Base-by-base conservation (phyloP, 1,140 invertebrate species). In the Caenorhabditis tropicalis region DNA sequence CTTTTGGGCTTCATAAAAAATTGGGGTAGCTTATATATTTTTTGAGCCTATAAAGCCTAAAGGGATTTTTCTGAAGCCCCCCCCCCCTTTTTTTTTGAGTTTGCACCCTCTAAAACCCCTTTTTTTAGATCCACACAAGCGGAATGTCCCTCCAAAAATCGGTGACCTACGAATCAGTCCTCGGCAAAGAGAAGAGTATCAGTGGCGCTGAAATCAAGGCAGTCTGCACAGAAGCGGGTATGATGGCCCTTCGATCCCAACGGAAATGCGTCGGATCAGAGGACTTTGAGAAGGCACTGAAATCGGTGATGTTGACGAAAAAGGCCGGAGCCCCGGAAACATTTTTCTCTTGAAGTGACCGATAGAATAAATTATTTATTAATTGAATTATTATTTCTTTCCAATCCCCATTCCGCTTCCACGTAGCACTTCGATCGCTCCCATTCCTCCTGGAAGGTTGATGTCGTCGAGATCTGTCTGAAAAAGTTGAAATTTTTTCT, bases 161-260 rank as follows among this genome's bases (percentile, higher is more conserved):
- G 43, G 87, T 91, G n/a, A 86, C 89, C 19, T 88, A 90, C 31
- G 88, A 88, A 2, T 48, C 74, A 4, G 29, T 91, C 10, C 70
- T 90, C 6, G 24, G 51, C 27, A 86, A 87, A 21, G 88, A 90
- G 56, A 81, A 85, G 16, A 87, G 83, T 6, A 79, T 88, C 29
- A 87, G 87, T n/a, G 89, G 89, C n/a, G 89, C 89, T 31, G 87
- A 89, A 48, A 85, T 88, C 56, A 85, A 85, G 65, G 88, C 88
- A 15, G 48, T 81, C 4, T 88, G 87, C 53, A 88, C 88, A 0
- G 88, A 88, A 74, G 88, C 88, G 33, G 88, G 88, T 15, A 87
- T 88, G 87, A 56, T 88, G 81, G 88, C 88, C 16, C 85, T 88
- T 16, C 79, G 88, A 12, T 58, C 21, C 16, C 88, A 87, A 33